These are phyloP conservation scores for Mythimna loreyi DNA, from an alignment of 2,888 invertebrate species.

Conservation along the genomic window DNA sequence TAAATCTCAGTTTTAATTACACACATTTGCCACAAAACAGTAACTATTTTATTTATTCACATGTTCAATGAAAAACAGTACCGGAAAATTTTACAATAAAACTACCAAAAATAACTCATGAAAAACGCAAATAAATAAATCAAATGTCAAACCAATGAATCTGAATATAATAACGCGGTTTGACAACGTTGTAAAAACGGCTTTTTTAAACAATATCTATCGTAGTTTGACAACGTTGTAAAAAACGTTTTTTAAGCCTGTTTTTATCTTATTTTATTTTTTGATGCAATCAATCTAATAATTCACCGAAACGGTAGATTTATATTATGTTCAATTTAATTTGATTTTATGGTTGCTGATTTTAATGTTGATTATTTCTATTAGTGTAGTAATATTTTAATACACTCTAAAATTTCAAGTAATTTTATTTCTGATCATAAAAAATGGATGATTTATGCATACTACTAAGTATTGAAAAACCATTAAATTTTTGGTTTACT, in stretches of 20 bases:
- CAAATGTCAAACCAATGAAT: neutral
- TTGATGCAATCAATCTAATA: neutral
- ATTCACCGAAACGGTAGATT: neutral
- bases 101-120: neutral
- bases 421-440: neutral
- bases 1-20: neutral
- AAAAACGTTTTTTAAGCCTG: neutral
- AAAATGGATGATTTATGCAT: neutral
- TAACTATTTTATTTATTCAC: constrained; percentile 1
- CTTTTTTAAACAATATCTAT: no score
- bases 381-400: neutral
- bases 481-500: neutral
- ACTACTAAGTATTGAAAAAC: neutral
- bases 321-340: constrained; percentile 1
- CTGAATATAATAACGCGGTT: neutral
- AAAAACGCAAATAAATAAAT: constrained; percentile 22
- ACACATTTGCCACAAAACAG: neutral
- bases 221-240: neutral
- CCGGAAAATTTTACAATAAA: neutral
- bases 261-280: constrained; percentile 14
- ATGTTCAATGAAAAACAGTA: constrained; percentile 11
- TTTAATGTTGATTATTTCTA: neutral
- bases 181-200: neutral
- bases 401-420: neutral
- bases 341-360: neutral